Evolutionary conservation across 2,797 vertebrate species (phyloP), one percentile per base, ranked within the genome.

Genomic region (Ammospiza maritima): DNA sequence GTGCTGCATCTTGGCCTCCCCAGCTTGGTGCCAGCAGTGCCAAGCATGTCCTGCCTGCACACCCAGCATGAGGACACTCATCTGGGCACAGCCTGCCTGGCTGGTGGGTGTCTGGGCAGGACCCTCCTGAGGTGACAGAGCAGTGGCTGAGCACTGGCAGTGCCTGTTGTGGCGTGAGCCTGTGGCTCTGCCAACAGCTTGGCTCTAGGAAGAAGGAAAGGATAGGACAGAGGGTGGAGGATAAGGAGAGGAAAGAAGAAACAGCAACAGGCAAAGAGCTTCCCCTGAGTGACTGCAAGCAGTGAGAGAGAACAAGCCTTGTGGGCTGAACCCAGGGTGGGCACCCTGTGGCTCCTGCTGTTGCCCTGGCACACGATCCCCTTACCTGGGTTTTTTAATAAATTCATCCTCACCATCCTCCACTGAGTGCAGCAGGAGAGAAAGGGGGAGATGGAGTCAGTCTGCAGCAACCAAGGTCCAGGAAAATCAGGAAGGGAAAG

Each of bases 401-500:
- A 83, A 96, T 91, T 99, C 99, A 97, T 99, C 99, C 97, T 99
- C 98, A 91, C 98, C 98, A 98, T 99, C 99, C 98, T 99, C 99
- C 99, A 99, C 99, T 99, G 98, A 98, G 66, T 83, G 16, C 95
- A 97, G 96, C 89, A 61, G 54, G 71, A 96, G 69, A 85, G 62
- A 77, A 77, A 93, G 66, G 75, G 80, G 87, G 80, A 90, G 65
- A 78, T 29, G 74, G 27, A 45, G 36, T 93, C 84, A 81, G 75
- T 70, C 64, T 61, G 45, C 3, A 29, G 27, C 51, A 57, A 70
- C 26, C 3, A 1, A 66, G 26, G 17, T 44, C 38, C 67, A 51
- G 13, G 27, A 27, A 66, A 23, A 79, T 27, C 27, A 72, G n/a
- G 18, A 79, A 69, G 4, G 47, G 61, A 67, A 89, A 77, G 36